phyloP scores from a whole-genome alignment of 1,140 invertebrate genomes.

The Drosophila asahinai region DNA sequence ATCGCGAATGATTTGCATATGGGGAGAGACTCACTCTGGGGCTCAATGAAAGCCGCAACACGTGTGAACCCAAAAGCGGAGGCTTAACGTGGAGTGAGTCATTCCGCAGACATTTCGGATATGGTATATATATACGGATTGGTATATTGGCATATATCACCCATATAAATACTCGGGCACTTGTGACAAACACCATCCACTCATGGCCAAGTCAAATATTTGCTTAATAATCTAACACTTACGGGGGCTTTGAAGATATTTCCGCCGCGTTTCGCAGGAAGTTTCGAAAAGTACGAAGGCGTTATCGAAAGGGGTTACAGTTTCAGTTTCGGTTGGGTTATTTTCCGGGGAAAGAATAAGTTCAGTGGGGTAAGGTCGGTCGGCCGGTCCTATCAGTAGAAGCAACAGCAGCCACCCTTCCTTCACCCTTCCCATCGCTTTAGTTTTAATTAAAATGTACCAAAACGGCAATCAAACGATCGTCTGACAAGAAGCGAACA shows the following conservation, averaged over 20 bases:
- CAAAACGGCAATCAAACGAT: constrained; percentile 41
- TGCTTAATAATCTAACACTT: constrained; percentile 40
- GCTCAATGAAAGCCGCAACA: constrained; percentile 32
- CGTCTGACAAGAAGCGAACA: constrained; percentile 39
- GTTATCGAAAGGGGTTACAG: constrained; percentile 16
- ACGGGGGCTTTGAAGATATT: constrained; percentile 22
- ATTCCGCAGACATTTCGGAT: constrained; percentile 1
- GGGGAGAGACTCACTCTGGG: constrained; percentile 7
- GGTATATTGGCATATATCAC: constrained; percentile 12
- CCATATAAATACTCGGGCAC: constrained; percentile 15
- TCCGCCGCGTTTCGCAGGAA: constrained; percentile 35
- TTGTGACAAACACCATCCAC: constrained; percentile 26
- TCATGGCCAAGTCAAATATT: constrained; percentile 38
- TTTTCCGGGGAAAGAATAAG: constrained; percentile 17
- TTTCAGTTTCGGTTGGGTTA: constrained; percentile 13
- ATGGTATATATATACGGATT: neutral
- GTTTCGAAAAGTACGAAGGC: constrained; percentile 1
- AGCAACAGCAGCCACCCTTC: constrained; percentile 9
- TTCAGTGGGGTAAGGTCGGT: constrained; percentile 47
- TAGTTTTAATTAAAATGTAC: constrained; percentile 51
- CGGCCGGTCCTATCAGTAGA: constrained; percentile 25
- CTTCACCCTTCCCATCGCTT: neutral
- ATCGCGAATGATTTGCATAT: constrained; percentile 49
- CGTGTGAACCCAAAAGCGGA: constrained; percentile 38
- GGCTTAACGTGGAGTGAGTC: constrained; percentile 30